Evolutionary conservation across 1,140 invertebrate species (phyloP).

Genomic region (Hesperophylax magnus): DNA sequence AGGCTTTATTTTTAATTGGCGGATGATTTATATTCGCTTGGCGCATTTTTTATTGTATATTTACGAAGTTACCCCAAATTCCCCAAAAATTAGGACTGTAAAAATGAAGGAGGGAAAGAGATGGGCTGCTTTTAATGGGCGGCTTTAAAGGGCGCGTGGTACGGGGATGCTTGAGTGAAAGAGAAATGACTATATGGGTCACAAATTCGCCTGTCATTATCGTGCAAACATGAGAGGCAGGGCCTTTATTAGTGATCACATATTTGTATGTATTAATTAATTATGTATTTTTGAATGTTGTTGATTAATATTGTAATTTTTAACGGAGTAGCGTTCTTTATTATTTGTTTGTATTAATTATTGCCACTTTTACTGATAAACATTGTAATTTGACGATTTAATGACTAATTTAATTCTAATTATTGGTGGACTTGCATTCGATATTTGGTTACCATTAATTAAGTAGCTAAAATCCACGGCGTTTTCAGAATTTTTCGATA

Average conservation of each 20-base stretch:
- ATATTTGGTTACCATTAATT: too few species aligned
- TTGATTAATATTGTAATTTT: too few species aligned
- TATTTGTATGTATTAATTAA: constrained; percentile 32
- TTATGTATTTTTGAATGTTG: neutral
- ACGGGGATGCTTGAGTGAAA: constrained; percentile 51
- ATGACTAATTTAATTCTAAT: too few species aligned
- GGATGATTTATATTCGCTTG: neutral
- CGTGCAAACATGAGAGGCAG: constrained; percentile 45
- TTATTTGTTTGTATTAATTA: too few species aligned
- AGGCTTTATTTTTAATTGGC: neutral
- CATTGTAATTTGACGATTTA: too few species aligned
- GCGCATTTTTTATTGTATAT: constrained; percentile 50
- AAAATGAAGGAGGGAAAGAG: constrained; percentile 45
- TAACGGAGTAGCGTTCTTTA: too few species aligned
- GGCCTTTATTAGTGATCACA: constrained; percentile 25
- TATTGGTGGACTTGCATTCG: too few species aligned
- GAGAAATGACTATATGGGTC: constrained; percentile 53
- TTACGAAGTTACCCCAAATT: constrained; percentile 58
- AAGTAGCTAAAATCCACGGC: too few species aligned
- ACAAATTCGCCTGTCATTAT: constrained; percentile 58
- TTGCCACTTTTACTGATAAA: too few species aligned
- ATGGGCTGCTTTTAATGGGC: constrained; percentile 50
- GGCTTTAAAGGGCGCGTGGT: constrained; percentile 41
- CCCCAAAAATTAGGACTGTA: constrained; percentile 55
- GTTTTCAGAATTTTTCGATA: too few species aligned